Evolutionary conservation across 2,888 invertebrate genomes (phyloP).

Genomic region (Marronus borbonicus): DNA sequence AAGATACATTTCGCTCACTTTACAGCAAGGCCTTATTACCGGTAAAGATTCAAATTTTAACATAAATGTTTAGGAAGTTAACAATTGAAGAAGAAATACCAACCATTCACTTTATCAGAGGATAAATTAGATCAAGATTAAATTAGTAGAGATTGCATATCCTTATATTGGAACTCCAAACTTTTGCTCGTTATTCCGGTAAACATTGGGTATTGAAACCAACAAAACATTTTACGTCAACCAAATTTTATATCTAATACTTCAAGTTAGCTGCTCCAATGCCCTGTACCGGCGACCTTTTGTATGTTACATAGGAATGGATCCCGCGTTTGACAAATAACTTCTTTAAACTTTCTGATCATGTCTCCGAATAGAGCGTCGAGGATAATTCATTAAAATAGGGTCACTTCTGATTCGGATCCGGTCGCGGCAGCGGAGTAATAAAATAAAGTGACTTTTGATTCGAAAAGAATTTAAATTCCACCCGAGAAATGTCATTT

Average conservation of each 20-base stretch:
- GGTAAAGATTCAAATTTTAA: too few species aligned
- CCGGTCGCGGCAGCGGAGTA: conserved; percentile 56
- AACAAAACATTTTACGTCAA: conserved; percentile 20
- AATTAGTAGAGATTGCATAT: too few species aligned
- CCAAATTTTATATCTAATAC: conserved; percentile 29
- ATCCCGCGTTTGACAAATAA: conserved; percentile 58
- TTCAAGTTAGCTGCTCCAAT: too few species aligned
- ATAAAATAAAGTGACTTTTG: conserved; percentile 56
- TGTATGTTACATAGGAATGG: conserved; percentile 18
- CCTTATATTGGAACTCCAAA: too few species aligned
- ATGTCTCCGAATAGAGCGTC: conserved; percentile 57
- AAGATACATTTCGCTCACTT: too few species aligned
- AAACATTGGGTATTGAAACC: background rate
- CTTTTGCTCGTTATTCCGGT: too few species aligned
- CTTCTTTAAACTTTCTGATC: conserved; percentile 60
- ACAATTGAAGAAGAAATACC: too few species aligned
- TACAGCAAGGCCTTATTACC: too few species aligned
- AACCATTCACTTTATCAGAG: too few species aligned
- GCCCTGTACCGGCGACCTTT: too few species aligned
- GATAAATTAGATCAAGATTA: too few species aligned
- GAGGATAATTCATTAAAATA: conserved; percentile 61
- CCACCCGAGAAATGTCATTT: conserved; percentile 44
- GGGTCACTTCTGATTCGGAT: conserved; percentile 58
- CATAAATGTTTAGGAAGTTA: too few species aligned
- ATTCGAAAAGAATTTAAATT: conserved; percentile 54